phyloP scores from a whole-genome alignment of 2,113 vertebrate species.

The Phalacrocorax brasilianus region DNA sequence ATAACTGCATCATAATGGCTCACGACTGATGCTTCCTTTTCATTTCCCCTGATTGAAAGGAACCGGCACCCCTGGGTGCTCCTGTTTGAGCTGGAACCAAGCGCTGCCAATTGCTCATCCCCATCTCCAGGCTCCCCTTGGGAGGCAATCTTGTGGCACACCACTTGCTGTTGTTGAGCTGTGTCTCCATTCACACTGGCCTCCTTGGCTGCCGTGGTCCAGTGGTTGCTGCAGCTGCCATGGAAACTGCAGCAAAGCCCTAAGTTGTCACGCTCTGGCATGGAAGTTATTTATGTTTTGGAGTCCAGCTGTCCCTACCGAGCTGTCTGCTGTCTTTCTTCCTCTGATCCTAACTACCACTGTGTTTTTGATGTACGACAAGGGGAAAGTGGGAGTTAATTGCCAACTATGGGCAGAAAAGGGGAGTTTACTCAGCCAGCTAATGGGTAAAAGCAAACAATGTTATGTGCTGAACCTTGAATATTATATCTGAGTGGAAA shows the following conservation, averaged over 20 bases:
- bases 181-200: fast-evolving
- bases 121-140: background rate
- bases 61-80: background rate
- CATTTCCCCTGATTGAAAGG: fast-evolving
- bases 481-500: background rate
- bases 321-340: background rate
- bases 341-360: background rate
- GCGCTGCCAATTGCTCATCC: background rate
- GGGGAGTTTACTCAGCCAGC: background rate
- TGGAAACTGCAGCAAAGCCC: background rate
- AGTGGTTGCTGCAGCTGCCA: background rate
- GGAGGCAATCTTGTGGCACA: background rate
- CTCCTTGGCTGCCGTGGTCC: background rate
- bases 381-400: background rate
- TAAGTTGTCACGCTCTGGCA: background rate
- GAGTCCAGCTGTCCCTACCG: background rate
- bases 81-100: background rate
- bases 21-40: background rate
- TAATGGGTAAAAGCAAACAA: background rate
- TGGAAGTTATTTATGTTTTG: background rate
- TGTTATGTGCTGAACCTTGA: background rate
- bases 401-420: background rate
- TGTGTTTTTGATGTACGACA: background rate
- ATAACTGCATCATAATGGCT: background rate
- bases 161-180: background rate